Conservation (phyloP, 92 coral and sea anemone genomes). For the Siderastrea radians region DNA sequence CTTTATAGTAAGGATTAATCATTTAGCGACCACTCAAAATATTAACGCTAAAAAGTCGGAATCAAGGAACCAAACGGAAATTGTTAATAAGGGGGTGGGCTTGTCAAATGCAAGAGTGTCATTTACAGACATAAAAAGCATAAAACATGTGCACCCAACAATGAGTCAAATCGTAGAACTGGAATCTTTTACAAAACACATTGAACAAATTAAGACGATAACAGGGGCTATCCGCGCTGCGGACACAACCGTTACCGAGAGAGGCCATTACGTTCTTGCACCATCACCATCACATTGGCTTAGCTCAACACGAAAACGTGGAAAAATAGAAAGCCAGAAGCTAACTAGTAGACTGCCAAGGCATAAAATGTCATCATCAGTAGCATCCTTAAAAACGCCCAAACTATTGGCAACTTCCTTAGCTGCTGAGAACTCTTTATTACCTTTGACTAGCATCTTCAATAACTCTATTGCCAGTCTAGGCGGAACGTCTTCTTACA, state of each 20-base stretch:
- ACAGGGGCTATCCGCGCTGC: too few relatives aligned
- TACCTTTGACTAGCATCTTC: background rate
- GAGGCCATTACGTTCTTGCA: background rate
- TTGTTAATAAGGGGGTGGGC: background rate
- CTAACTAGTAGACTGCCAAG: background rate
- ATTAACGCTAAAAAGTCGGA: background rate
- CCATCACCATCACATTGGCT: background rate
- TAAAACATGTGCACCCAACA: background rate
- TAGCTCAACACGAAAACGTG: background rate
- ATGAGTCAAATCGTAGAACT: too few relatives aligned
- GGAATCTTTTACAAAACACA: background rate
- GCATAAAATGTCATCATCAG: background rate
- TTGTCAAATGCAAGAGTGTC: background rate
- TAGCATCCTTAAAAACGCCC: background rate
- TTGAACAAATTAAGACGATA: background rate
- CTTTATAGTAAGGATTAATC: background rate
- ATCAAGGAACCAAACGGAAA: background rate
- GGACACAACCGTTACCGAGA: background rate
- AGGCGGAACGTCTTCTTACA: background rate
- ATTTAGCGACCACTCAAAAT: background rate
- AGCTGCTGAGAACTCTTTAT: background rate
- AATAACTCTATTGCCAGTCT: background rate
- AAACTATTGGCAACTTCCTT: background rate
- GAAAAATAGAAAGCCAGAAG: background rate
- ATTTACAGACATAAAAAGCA: background rate